Evolutionary conservation across 2,888 invertebrate genomes (phyloP), one percentile per base, ranked within the genome.

Genomic region (Hypena proboscidalis): DNA sequence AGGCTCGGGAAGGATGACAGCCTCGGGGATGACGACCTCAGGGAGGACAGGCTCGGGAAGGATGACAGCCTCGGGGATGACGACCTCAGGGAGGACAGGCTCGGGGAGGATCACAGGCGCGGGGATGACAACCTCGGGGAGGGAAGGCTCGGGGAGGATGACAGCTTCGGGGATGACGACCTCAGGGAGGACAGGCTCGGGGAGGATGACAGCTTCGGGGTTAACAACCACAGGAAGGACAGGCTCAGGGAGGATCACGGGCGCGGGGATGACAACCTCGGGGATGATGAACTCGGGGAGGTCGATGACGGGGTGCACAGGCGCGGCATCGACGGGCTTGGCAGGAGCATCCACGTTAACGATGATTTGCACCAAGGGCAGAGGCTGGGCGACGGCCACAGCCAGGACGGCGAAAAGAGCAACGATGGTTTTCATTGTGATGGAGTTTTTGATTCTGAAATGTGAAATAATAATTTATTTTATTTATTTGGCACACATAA

Each of bases 331-430:
- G 13, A 55, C 42, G 21, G 32, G 21, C 26, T 9, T 53, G 15
- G 41, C 44, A 17, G 64, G 64, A 10, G 69, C 70, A 23, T 77
- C 70, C n/a, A 81, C 56, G 60, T 81, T 82, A 23, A 83, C 71
- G 48, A 80, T 70, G 51, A 74, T 51, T 62, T 74, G 75, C 59
- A 82, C 81, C 25, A 81, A 47, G 2, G 80, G 80, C 59, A 77
- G 49, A 1, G 17, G 6, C 2, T 81, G 80, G 39, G 70, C 70
- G 53, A 80, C 80, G 13, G 63, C 74, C 34, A 82, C 59, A 8
- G 79, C 81, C 67, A 75, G 43, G 19, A 82, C 36, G 49, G 77
- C 78, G 44, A 74, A 54, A 15, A 82, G 33, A 39, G 68, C 76
- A 38, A 79, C 49, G 64, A 77, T 69, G 45, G 64, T 58, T 58